Percentiles rank a stretch among this genome's conserved stretches.
Conservation (phyloP, 2,113 vertebrate genomes). For the Glaucidium brasilianum region DNA sequence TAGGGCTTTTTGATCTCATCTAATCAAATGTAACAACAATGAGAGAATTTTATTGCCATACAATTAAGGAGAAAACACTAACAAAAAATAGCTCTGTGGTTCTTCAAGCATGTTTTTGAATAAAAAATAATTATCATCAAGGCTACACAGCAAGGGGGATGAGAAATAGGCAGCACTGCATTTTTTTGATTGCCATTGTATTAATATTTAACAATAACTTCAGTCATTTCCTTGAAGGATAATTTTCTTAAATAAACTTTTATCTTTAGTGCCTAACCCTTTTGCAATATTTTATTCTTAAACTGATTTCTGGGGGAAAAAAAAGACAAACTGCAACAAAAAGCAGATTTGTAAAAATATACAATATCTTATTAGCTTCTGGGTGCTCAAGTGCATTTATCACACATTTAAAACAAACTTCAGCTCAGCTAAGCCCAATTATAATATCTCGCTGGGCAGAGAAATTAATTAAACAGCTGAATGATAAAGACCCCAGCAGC, state of each 20-base stretch:
- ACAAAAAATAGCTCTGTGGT: conserved; percentile 11
- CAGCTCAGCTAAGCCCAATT: conserved; percentile 60
- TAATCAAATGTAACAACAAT: conserved; percentile 21
- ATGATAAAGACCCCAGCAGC: conserved; percentile 64
- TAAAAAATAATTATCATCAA: conserved; percentile 54
- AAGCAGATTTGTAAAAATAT: conserved; percentile 61
- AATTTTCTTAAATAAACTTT: conserved; percentile 58
- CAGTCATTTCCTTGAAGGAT: conserved; percentile 42
- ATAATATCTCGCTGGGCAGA: conserved; percentile 67
- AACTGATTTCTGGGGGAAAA: conserved; percentile 2
- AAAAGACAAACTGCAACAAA: conserved; percentile 37
- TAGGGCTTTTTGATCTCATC: conserved; percentile 11
- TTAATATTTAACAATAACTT: conserved; percentile 64
- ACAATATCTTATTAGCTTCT: conserved; percentile 62
- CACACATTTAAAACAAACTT: conserved; percentile 60
- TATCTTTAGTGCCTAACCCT: conserved; percentile 18
- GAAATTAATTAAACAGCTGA: conserved; percentile 72
- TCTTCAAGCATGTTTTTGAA: conserved; percentile 50
- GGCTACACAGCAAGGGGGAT: conserved; percentile 34
- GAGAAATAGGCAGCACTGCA: neutral
- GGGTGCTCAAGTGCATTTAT: conserved; percentile 50
- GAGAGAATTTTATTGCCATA: neutral
- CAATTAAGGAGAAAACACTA: conserved; percentile 12
- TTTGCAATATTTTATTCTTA: conserved; percentile 28
- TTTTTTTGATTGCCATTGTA: conserved; percentile 57